Evolutionary conservation across 2,113 vertebrate species (phyloP).

Genomic region (Recurvirostra avosetta): DNA sequence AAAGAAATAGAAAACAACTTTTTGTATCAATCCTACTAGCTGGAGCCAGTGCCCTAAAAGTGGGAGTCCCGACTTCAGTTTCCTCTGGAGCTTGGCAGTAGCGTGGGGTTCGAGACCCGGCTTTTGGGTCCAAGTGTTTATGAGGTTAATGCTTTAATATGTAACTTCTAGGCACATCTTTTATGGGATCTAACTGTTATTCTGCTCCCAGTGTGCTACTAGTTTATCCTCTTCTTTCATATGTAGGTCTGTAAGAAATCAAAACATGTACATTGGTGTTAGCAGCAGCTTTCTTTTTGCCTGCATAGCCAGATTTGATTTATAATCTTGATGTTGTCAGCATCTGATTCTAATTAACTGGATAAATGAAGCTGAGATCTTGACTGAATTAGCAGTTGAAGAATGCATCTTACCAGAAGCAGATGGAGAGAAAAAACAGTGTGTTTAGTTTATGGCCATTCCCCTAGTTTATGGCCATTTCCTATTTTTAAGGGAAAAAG

Average conservation of each 20-base stretch:
- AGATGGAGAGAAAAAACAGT: conserved; percentile 72
- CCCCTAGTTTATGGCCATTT: conserved; percentile 72
- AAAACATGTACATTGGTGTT: conserved; percentile 19
- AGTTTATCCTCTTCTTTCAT: background rate
- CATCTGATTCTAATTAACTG: conserved; percentile 83
- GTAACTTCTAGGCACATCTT: background rate
- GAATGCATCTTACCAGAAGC: conserved; percentile 78
- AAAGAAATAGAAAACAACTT: background rate
- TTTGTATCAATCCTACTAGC: background rate
- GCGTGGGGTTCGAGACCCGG: background rate
- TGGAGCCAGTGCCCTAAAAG: background rate
- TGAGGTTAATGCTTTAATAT: background rate
- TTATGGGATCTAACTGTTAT: background rate
- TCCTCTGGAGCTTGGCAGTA: background rate
- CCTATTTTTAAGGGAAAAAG: conserved; percentile 71
- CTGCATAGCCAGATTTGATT: conserved; percentile 70
- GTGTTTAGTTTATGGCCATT: conserved; percentile 63
- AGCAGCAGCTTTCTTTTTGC: conserved; percentile 54
- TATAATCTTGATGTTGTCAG: conserved; percentile 61
- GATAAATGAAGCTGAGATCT: conserved; percentile 77
- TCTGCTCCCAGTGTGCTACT: background rate
- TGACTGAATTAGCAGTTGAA: conserved; percentile 72
- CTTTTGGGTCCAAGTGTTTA: background rate
- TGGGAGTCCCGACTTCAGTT: background rate
- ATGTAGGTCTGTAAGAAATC: conserved; percentile 30